Base-by-base conservation (phyloP, 2,888 invertebrate species). In the Limnephilus auricula region DNA sequence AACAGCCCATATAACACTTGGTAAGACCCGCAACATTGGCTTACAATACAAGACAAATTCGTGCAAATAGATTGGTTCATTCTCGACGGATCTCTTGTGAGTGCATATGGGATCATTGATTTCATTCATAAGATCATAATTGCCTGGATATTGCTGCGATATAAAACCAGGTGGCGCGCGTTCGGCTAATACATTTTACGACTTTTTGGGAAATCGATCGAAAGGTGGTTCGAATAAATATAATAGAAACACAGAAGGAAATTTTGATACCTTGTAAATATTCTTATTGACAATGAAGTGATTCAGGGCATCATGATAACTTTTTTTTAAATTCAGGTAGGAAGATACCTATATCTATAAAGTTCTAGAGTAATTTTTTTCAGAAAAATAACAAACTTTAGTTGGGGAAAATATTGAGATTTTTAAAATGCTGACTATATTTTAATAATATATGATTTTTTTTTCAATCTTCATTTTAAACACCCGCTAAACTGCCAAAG, bases 21-120 rank as follows among this genome's bases (percentile, higher is more conserved):
- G 25, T 15, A 85, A 87, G 65, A 65, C 65, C 65, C 50, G 87
- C 50, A 32, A 31, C 37, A 79, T 79, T 89, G 79, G 79, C 89
- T 32, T 18, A 89, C 79, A 79, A 89, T 79, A 79, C 79, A 40
- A 89, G 80, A 79, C 89, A 79, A 37, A 90, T 13, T 79, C 30
- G 90, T 89, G 91, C 91, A 89, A 91, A 91, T 86, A 91, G 89
- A 90, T 91, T 91, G 78, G 85, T 90, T 89, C 85, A 65, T 86
- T 87, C 79, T 92, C 32, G 85, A 32, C 88, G 25, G 34, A 79
- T 40, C 34, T 90, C 79, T 32, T 90, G 45, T 31, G 86, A 82
- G 91, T 93, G 91, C 89, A 92, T 91, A 89, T 91, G 89, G 93
- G 93, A 93, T 92, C 91, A 93, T 93, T 93, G 90, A 92, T 78